A percentile compares a stretch with the other conserved stretches of the same genome.
Evolutionary conservation across 1,140 invertebrate species (phyloP).

Genomic region (Neotoxoptera formosana): DNA sequence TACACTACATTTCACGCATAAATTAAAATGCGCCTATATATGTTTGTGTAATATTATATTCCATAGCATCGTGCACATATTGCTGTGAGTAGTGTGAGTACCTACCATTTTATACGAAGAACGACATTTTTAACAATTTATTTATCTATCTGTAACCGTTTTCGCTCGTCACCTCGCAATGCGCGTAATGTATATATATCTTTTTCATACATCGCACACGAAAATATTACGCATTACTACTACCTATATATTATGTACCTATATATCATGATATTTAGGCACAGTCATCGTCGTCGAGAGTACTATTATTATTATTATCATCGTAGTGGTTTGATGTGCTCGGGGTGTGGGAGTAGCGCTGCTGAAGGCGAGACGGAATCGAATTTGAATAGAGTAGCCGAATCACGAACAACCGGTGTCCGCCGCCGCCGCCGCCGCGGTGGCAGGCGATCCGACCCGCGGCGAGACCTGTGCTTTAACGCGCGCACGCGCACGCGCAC

Average conservation of each 20-base stretch:
- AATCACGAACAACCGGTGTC: conserved; percentile 38
- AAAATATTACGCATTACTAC: not conserved
- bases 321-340: not conserved
- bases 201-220: not conserved
- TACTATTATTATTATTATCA: not conserved
- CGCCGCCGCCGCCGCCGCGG: no score
- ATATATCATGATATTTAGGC: not conserved
- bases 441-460: not conserved
- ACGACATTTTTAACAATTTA: not conserved
- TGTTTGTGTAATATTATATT: no score
- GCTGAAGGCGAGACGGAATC: not conserved
- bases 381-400: conserved; percentile 44
- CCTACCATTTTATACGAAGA: no score
- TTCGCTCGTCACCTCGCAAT: not conserved
- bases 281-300: conserved; percentile 21
- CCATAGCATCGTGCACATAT: no score
- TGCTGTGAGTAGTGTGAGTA: no score
- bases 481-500: no score
- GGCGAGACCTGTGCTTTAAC: not conserved
- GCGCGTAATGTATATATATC: not conserved
- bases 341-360: not conserved
- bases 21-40: no score
- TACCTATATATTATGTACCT: no score
- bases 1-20: no score
- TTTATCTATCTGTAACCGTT: no score